Evolutionary conservation across 2,888 invertebrate genomes (phyloP).

Genomic region (Caprella mutica): DNA sequence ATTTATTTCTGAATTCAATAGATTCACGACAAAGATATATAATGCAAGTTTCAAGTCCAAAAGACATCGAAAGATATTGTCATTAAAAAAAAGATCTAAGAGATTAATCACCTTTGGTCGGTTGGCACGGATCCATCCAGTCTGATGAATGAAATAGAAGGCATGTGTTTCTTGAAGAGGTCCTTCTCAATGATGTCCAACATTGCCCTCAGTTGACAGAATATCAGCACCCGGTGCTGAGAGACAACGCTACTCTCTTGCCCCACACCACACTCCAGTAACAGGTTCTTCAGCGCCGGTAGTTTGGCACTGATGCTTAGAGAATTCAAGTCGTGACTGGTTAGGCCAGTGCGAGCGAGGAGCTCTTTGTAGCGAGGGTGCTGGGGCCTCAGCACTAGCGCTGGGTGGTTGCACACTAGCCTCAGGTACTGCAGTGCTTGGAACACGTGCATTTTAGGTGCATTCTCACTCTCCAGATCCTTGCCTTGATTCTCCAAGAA

Average conservation of each 20-base stretch:
- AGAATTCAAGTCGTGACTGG: slow-evolving; percentile 62
- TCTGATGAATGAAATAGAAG: slow-evolving; percentile 74
- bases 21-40: too few relatives aligned
- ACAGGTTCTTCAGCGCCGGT: slow-evolving; percentile 86
- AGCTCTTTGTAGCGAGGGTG: slow-evolving; percentile 68
- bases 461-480: slow-evolving; percentile 17
- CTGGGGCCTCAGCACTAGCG: slow-evolving; percentile 68
- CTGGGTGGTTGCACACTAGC: slow-evolving; percentile 96
- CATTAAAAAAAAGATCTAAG: too few relatives aligned
- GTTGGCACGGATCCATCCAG: slow-evolving; percentile 87
- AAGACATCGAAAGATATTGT: too few relatives aligned
- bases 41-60: too few relatives aligned
- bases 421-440: slow-evolving; percentile 84
- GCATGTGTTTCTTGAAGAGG: slow-evolving; percentile 69
- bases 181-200: slow-evolving; percentile 89
- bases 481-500: slow-evolving; percentile 62
- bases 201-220: slow-evolving; percentile 96
- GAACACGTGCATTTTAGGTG: slow-evolving; percentile 40
- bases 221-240: slow-evolving; percentile 89
- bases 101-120: too few relatives aligned
- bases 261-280: slow-evolving; percentile 84
- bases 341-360: slow-evolving; percentile 49
- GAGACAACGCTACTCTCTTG: slow-evolving; percentile 52
- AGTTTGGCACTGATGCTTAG: slow-evolving; percentile 89
- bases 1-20: too few relatives aligned